Evolutionary conservation across 2,888 invertebrate species (phyloP), one percentile per base, ranked within the genome.

Genomic region (Spodoptera exigua): DNA sequence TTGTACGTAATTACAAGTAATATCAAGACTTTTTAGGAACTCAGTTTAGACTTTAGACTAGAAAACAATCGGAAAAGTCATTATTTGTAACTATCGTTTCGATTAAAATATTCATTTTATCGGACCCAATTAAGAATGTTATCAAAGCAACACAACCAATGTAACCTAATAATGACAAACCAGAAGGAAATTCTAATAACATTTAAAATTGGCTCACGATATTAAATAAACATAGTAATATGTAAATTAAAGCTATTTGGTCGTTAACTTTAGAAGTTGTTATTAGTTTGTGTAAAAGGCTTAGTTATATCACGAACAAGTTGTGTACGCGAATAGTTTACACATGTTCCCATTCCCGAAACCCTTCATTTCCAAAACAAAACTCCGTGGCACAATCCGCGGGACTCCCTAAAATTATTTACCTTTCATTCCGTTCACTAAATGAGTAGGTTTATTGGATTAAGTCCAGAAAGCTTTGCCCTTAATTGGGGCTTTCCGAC

Each of bases 401-500:
- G 76, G 75, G 78, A 48, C 82, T 82, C 82, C 88, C 85, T 89
- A 88, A 92, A 91, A 92, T 92, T 90, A 92, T 92, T 92, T 92
- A 93, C 91, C 90, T 91, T 92, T 89, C 89, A 89, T 93, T 92
- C 86, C 85, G 88, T 86, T 90, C 89, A 89, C 89, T 92, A 92
- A 93, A 92, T 90, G 92, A 91, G 93, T 91, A 91, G 92, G 87
- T 92, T 93, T 92, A 93, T 93, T 92, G 92, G 92, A 93, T 93
- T 93, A 93, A 89, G 90, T 91, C 89, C 90, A 92, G 89, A 91
- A 92, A 91, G 93, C 93, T 90, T 89, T 85, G 89, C 90, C 90
- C 91, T 89, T 93, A 93, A 93, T 93, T 93, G 92, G 92, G 88
- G 93, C 91, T 92, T 90, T 90, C 89, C 89, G 85, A 88, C 89